phyloP scores from a whole-genome alignment of 2,113 vertebrate species.

The Leptodactylus fuscus region DNA sequence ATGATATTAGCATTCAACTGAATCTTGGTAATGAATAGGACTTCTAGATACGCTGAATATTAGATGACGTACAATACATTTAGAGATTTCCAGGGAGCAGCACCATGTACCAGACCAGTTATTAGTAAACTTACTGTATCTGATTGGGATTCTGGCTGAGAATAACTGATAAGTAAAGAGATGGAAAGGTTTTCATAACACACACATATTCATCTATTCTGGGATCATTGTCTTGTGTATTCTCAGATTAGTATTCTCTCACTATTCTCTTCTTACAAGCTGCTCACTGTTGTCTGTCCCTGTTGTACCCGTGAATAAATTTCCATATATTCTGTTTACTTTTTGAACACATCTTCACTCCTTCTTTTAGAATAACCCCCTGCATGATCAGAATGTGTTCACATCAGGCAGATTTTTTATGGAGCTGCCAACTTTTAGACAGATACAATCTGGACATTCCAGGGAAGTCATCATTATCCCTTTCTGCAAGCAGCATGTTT shows the following conservation, averaged over 20 bases:
- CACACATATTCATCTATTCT: constrained; percentile 24
- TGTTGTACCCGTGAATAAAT: constrained; percentile 29
- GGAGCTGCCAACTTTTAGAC: not conserved
- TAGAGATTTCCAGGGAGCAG: not conserved
- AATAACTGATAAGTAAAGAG: constrained; percentile 8
- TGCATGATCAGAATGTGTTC: not conserved
- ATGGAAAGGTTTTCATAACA: not conserved
- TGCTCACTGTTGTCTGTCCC: not conserved
- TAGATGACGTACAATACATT: not conserved
- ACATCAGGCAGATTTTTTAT: not conserved
- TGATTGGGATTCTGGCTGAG: not conserved
- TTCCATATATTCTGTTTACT: constrained; percentile 31
- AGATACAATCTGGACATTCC: not conserved
- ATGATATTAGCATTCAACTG: not conserved
- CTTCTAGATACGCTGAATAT: not conserved
- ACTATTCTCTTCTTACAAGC: constrained; percentile 34
- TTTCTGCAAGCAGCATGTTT: not conserved
- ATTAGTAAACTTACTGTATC: not conserved
- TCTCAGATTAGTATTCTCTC: constrained; percentile 49
- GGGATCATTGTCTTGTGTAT: constrained; percentile 34
- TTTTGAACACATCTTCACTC: not conserved
- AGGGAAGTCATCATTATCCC: not conserved
- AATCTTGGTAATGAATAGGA: not conserved
- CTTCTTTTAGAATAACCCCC: not conserved
- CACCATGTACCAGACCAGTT: not conserved